Evolutionary conservation across 2,797 vertebrate species (phyloP).

Genomic region (Vipera ursinii): DNA sequence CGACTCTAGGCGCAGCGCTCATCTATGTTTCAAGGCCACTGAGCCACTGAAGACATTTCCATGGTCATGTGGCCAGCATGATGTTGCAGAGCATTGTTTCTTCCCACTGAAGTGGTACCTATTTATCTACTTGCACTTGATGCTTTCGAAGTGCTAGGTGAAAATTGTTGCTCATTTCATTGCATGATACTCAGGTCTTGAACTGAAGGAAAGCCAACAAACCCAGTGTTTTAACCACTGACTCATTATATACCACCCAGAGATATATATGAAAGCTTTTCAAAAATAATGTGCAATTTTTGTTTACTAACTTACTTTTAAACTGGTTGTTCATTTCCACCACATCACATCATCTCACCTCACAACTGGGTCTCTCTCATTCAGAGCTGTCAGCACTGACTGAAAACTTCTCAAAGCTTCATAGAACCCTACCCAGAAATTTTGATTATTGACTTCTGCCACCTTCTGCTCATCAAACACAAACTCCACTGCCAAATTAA

Average conservation of each 20-base stretch:
- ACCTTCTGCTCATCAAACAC: neutral
- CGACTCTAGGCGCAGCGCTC: too few relatives aligned
- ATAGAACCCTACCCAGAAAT: neutral
- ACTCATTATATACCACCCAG: neutral
- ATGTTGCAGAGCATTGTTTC: neutral
- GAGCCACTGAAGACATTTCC: neutral
- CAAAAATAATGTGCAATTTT: neutral
- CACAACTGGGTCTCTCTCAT: neutral
- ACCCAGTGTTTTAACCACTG: neutral
- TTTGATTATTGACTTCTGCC: neutral
- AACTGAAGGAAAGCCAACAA: neutral
- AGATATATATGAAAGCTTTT: neutral
- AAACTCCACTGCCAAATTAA: neutral
- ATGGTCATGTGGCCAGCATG: neutral
- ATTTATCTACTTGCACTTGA: neutral
- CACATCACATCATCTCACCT: neutral
- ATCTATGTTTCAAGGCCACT: neutral
- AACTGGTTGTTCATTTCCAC: neutral
- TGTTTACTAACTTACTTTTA: neutral
- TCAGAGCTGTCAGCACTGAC: neutral
- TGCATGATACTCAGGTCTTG: neutral
- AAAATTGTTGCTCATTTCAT: neutral
- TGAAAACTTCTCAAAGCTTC: neutral
- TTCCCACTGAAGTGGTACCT: neutral
- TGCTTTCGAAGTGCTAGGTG: neutral